Evolutionary conservation across 2,888 invertebrate genomes (phyloP), one percentile per base, ranked within the genome.

Genomic region (Erebia ligea): DNA sequence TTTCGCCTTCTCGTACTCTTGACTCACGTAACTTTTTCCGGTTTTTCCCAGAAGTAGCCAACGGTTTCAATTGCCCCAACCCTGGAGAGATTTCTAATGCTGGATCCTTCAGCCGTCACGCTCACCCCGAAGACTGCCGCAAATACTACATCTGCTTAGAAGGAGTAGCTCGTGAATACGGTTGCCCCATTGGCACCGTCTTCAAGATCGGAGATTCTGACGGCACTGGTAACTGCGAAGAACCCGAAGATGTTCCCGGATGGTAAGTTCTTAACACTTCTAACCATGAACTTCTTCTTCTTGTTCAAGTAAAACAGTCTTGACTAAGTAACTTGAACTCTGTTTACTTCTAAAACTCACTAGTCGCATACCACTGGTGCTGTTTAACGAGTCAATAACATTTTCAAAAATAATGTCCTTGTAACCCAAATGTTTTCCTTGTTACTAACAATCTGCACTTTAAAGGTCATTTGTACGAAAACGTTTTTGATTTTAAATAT

Each of bases 81-180:
- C 94, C 96, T 68, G 97, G 97, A 82, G 97, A 97, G 90, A 94
- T 97, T 48, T 95, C 96, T 82, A 96, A 96, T 84, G 95, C 96
- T 76, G 98, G 98, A 75, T 97, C 98, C 76, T 98, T 98, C 96
- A 98, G 98, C 80, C 96, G 98, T 86, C 98, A 98, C 92, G 98
- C 98, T 72, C 98, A 98, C 91, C 98, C 98, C 52, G 98, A 98
- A 78, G 98, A 98, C 91, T 98, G 98, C 95, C 96, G 98, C 84
- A 98, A 98, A 89, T 98, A 98, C 94, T 98, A 97, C 95, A 98
- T 98, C 91, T 98, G 98, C 87, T 90, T 98, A 76, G 98, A 98
- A 89, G 97, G 97, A 78, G 96, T 96, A 72, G 97, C 98, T 76
- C 95, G 98, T 79, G 98, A 98, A 90, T 98, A 98, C 90, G 98